Percentiles rank a stretch among this genome's conserved stretches.
Conservation (phyloP, 2,797 vertebrate genomes). For the Tokudaia tokunoshimensis region DNA sequence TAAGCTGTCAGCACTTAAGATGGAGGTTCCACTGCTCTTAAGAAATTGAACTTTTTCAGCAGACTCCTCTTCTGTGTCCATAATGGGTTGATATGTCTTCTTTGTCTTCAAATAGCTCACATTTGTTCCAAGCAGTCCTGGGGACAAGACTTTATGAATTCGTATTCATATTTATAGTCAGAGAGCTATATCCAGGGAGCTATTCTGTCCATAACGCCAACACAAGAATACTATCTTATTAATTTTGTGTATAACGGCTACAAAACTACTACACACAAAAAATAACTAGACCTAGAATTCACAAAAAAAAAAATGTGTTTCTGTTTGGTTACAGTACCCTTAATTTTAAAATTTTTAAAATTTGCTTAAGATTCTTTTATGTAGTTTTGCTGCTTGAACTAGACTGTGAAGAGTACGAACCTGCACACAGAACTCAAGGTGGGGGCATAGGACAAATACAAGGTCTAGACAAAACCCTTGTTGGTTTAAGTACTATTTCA, state of each 20-base stretch:
- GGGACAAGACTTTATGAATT: slow-evolving; percentile 45
- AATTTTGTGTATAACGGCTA: slow-evolving; percentile 21
- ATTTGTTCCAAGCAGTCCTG: slow-evolving; percentile 82
- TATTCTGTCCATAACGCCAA: slow-evolving; percentile 36
- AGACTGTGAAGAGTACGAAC: background rate
- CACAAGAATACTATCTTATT: background rate
- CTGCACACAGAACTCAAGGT: background rate
- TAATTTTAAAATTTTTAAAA: slow-evolving; percentile 41
- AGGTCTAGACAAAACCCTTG: background rate
- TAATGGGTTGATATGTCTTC: slow-evolving; percentile 86
- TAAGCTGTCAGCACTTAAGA: slow-evolving; percentile 89
- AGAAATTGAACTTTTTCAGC: slow-evolving; percentile 81
- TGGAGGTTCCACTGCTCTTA: slow-evolving; percentile 79
- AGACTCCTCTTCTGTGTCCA: slow-evolving; percentile 86
- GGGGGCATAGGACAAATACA: background rate
- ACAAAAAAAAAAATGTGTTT: slow-evolving; percentile 57
- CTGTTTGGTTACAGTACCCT: background rate
- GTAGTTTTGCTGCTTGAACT: background rate
- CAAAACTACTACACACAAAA: slow-evolving; percentile 60
- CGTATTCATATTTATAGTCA: slow-evolving; percentile 13
- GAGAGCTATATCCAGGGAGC: background rate
- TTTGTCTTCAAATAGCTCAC: slow-evolving; percentile 89
- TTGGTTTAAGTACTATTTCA: background rate
- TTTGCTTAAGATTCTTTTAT: slow-evolving; percentile 31
- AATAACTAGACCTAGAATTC: slow-evolving; percentile 22